Percentiles rank a stretch among this genome's conserved stretches.
Conservation (phyloP, 2,888 invertebrate genomes). For the Mystacides longicornis region DNA sequence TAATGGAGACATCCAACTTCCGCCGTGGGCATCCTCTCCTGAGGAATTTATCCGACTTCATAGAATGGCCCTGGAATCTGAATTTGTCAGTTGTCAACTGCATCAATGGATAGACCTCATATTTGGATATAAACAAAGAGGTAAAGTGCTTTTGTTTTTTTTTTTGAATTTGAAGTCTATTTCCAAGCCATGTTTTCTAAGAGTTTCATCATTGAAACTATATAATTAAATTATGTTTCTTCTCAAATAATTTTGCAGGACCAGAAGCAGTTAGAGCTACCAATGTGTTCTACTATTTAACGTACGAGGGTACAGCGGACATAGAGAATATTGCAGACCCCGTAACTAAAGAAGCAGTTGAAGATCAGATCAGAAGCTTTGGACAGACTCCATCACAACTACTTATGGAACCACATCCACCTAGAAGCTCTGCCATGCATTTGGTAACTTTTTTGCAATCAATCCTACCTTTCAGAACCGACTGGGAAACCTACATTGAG, state of each 20-base stretch:
- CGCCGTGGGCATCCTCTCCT: constrained; percentile 94
- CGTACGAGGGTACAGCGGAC: constrained; percentile 96
- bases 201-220: too few species aligned
- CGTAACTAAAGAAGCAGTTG: constrained; percentile 87
- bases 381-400: constrained; percentile 98
- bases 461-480: not conserved
- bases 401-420: constrained; percentile 97
- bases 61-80: constrained; percentile 97
- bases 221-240: too few species aligned
- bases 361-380: constrained; percentile 96
- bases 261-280: constrained; percentile 96
- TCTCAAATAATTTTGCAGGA: constrained; percentile 42
- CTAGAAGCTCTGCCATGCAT: constrained; percentile 92
- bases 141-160: constrained; percentile 36
- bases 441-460: constrained; percentile 49
- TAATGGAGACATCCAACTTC: constrained; percentile 78
- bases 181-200: too few species aligned
- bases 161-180: not conserved
- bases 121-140: constrained; percentile 98
- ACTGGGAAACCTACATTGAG: not conserved
- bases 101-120: constrained; percentile 99
- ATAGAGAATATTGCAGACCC: constrained; percentile 84
- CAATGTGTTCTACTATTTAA: constrained; percentile 98
- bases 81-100: constrained; percentile 98
- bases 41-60: constrained; percentile 98